These are phyloP conservation scores for Phocides pigmalion DNA, from an alignment of 1,140 invertebrate genomes.

Conservation along the genomic window DNA sequence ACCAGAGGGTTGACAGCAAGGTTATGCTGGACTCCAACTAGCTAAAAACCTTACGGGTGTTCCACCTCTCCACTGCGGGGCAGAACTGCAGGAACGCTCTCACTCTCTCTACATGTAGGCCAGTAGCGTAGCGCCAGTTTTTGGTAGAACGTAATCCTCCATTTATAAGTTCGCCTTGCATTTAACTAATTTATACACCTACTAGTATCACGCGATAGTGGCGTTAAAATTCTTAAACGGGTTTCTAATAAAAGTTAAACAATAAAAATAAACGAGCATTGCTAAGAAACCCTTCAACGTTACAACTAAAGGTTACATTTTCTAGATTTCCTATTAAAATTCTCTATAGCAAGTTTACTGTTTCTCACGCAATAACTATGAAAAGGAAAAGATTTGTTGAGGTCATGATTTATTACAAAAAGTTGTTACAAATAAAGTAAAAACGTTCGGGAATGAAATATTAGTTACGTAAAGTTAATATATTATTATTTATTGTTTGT, in stretches of 20 bases:
- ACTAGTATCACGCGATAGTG: no score
- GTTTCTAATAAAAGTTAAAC: background rate
- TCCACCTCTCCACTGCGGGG: no score
- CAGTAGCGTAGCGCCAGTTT: no score
- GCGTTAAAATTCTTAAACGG: background rate
- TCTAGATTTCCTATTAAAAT: slow-evolving; percentile 16
- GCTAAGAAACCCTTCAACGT: background rate
- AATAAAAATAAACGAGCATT: background rate
- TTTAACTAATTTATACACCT: no score
- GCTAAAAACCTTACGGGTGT: no score
- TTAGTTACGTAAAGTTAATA: background rate
- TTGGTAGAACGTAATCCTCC: no score
- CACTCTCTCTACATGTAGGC: no score
- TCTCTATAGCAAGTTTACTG: background rate
- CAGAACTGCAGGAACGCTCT: no score
- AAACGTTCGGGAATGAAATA: background rate
- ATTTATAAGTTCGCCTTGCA: no score
- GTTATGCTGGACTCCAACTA: no score
- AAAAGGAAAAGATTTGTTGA: slow-evolving; percentile 16
- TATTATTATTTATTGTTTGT: background rate
- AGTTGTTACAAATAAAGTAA: background rate
- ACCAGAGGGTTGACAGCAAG: no score
- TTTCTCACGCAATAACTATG: slow-evolving; percentile 6
- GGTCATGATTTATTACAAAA: slow-evolving; percentile 13
- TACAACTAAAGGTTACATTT: slow-evolving; percentile 3